Evolutionary conservation across 2,113 vertebrate species (phyloP), one percentile per base, ranked within the genome.

Genomic region (human (Homo sapiens)): DNA sequence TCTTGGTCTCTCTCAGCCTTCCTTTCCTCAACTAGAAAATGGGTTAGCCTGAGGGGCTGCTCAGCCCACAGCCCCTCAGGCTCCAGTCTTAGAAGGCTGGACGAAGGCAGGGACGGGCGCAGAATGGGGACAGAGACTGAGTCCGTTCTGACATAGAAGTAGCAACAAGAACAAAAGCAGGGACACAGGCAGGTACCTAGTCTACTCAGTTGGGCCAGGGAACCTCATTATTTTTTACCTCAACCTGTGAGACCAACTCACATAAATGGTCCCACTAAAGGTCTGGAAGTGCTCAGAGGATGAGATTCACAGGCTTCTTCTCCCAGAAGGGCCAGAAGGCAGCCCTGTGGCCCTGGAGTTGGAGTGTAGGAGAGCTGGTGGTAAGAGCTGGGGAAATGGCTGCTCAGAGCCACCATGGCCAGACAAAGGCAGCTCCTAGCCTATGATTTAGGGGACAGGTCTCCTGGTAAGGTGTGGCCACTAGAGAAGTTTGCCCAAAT

Each of bases 121-220:
- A 18, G 61, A 76, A 27, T 23, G 81, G 12, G 84, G 43, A 68
- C 82, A 20, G 61, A 20, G 61, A 23, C 73, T 8, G 45, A 89
- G 59, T 94, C 50, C 5, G 61, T 18, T 48, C 8, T 48, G 79
- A 3, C 52, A 11, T 72, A 30, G 76, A 30, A 35, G 27, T 7
- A 66, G 89, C 23, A 40, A 64, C 59, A n/a, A 87, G 93, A 97
- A 97, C 97, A 97, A 96, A 97, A 95, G 92, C 93, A 61, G 61
- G 45, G 43, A 70, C 93, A n/a, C 40, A 8, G 22, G 52, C 70
- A n/a, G 43, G 50, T 10, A 70, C 17, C 35, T 7, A 12, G 16
- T 40, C 30, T 45, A 40, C 25, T 16, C 32, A 6, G 12, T 8
- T 38, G 57, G 57, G 64, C n/a, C 32, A 40, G 12, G 35, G 9